phyloP scores from a whole-genome alignment of 2,888 invertebrate genomes.

The Netelia inedita region DNA sequence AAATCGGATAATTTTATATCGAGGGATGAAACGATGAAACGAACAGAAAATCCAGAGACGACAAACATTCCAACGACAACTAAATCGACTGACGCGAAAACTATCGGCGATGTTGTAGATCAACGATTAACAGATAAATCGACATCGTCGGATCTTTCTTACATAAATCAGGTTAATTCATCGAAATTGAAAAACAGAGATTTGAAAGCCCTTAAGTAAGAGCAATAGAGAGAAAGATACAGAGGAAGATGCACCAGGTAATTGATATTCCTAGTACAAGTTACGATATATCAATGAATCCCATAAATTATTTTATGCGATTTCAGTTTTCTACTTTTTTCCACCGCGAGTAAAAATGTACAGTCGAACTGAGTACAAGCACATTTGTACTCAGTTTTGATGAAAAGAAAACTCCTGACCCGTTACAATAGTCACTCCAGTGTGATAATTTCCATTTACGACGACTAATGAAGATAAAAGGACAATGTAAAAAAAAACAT shows the following conservation, averaged over 20 bases:
- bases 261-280: slow-evolving; percentile 16
- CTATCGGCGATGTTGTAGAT: slow-evolving; percentile 76
- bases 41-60: neutral
- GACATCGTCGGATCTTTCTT: slow-evolving; percentile 66
- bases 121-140: slow-evolving; percentile 75
- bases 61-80: slow-evolving; percentile 17
- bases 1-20: slow-evolving; percentile 27
- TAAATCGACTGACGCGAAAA: slow-evolving; percentile 75
- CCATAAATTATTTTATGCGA: neutral
- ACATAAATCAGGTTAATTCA: neutral
- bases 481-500: neutral
- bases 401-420: neutral
- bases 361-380: neutral
- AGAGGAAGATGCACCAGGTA: neutral
- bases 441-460: neutral
- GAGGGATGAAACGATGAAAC: neutral
- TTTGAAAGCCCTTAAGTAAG: slow-evolving; percentile 75
- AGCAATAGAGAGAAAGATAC: neutral
- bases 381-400: neutral
- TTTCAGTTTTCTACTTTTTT: neutral
- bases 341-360: neutral
- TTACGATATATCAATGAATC: neutral
- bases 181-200: slow-evolving; percentile 77
- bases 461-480: neutral
- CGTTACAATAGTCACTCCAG: neutral